A percentile compares a stretch with the other conserved stretches of the same genome.
Evolutionary conservation across 1,140 invertebrate genomes (phyloP).

Genomic region (Carposina sasakii): DNA sequence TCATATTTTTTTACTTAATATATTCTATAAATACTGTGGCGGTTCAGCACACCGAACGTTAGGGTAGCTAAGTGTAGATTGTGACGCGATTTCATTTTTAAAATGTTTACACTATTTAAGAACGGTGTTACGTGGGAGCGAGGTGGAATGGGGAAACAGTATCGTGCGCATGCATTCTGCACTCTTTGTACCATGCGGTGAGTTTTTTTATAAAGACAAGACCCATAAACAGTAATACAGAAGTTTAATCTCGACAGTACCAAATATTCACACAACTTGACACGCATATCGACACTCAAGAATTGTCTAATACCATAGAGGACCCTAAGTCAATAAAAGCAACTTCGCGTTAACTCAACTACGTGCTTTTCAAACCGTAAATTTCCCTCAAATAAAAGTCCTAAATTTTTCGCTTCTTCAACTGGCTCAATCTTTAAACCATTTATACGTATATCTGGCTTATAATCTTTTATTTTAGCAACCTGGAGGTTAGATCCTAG

Average conservation of each 20-base stretch:
- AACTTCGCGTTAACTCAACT: not conserved
- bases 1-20: too few species aligned
- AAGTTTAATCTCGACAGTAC: slow-evolving; percentile 9
- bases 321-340: slow-evolving; percentile 2
- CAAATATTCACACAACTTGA: not conserved
- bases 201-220: slow-evolving; percentile 5
- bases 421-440: not conserved
- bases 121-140: slow-evolving; percentile 1
- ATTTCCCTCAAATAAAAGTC: not conserved
- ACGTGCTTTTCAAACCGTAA: slow-evolving; percentile 1
- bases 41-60: too few species aligned
- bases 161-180: slow-evolving; percentile 13
- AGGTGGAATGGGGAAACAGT: slow-evolving; percentile 1
- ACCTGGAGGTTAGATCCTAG: not conserved
- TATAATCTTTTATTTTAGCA: not conserved
- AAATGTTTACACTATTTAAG: not conserved
- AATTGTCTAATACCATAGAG: not conserved
- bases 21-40: too few species aligned
- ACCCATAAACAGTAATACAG: slow-evolving; percentile 8
- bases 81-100: not conserved
- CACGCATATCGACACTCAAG: not conserved
- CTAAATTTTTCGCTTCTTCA: not conserved
- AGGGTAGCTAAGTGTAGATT: not conserved
- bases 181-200: slow-evolving; percentile 4
- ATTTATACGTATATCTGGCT: not conserved